phyloP scores from a whole-genome alignment of 1,140 invertebrate species.

The Hyphantria cunea region DNA sequence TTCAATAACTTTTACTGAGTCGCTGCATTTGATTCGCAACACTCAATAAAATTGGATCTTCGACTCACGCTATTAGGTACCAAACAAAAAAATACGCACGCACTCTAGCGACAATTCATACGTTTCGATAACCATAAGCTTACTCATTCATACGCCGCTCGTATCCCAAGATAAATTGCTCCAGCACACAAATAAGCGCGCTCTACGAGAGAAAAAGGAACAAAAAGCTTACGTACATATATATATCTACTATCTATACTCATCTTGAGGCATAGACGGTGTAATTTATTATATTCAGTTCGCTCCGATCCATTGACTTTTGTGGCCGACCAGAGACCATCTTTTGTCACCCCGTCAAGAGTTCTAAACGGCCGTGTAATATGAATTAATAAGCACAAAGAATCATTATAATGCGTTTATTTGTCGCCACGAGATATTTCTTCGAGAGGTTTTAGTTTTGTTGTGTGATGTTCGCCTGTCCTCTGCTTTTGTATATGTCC shows the following conservation, averaged over 20 bases:
- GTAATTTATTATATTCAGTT: constrained; percentile 77
- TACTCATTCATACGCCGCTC: constrained; percentile 70
- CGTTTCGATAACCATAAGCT: constrained; percentile 55
- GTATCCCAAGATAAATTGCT: constrained; percentile 76
- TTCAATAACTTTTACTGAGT: background rate
- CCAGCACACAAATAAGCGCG: constrained; percentile 69
- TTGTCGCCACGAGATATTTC: constrained; percentile 61
- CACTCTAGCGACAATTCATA: constrained; percentile 40
- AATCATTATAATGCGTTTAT: constrained; percentile 72
- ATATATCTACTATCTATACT: constrained; percentile 45
- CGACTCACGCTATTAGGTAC: constrained; percentile 6
- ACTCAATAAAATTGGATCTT: constrained; percentile 15
- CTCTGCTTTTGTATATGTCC: constrained; percentile 45
- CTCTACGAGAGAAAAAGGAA: constrained; percentile 62
- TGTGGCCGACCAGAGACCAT: constrained; percentile 60
- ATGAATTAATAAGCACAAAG: constrained; percentile 81
- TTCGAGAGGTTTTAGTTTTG: constrained; percentile 54
- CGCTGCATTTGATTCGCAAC: constrained; percentile 8
- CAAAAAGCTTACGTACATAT: constrained; percentile 67
- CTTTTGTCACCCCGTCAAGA: constrained; percentile 72
- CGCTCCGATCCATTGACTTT: constrained; percentile 71
- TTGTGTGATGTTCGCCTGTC: constrained; percentile 43
- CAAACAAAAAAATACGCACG: constrained; percentile 31
- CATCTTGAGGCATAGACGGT: constrained; percentile 62
- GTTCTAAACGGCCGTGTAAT: constrained; percentile 76